Conservation (phyloP, 2,888 invertebrate genomes). For the Agrilus mali region DNA sequence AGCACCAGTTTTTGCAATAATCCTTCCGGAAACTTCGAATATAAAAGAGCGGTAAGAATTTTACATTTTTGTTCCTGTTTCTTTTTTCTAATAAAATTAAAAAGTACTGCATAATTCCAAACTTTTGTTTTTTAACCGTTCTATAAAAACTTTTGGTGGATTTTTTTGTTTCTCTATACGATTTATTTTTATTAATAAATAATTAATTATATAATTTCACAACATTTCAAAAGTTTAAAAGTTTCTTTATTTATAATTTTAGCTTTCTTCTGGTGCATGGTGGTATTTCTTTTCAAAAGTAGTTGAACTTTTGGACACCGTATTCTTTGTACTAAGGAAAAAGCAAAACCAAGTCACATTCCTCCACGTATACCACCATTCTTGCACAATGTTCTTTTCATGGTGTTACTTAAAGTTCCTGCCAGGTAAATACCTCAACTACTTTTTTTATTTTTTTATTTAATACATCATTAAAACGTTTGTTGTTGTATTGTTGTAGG, state of each 20-base stretch:
- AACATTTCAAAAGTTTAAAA: no score
- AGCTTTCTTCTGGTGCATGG: conserved; percentile 57
- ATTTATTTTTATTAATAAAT: no score
- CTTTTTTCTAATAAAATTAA: no score
- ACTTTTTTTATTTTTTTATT: no score
- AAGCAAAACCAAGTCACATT: conserved; percentile 81
- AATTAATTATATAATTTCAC: not conserved
- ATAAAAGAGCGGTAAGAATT: conserved; percentile 12
- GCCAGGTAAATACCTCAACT: conserved; percentile 49
- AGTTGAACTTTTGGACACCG: conserved; percentile 64
- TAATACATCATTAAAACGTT: conserved; percentile 8
- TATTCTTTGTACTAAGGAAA: conserved; percentile 83
- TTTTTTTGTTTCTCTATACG: no score
- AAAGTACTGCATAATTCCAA: no score
- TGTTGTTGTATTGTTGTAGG: conserved; percentile 55
- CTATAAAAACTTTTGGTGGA: no score
- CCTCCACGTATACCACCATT: conserved; percentile 82
- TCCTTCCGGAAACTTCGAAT: conserved; percentile 6
- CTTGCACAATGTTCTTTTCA: conserved; percentile 63
- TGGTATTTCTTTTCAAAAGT: conserved; percentile 72
- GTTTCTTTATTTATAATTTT: conserved; percentile 12
- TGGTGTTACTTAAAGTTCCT: conserved; percentile 71
- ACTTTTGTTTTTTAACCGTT: no score
- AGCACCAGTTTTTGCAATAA: conserved; percentile 11
- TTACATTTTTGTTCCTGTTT: no score